Evolutionary conservation across 1,140 invertebrate species (phyloP), one percentile per base, ranked within the genome.

Genomic region (Drosophila asahinai): DNA sequence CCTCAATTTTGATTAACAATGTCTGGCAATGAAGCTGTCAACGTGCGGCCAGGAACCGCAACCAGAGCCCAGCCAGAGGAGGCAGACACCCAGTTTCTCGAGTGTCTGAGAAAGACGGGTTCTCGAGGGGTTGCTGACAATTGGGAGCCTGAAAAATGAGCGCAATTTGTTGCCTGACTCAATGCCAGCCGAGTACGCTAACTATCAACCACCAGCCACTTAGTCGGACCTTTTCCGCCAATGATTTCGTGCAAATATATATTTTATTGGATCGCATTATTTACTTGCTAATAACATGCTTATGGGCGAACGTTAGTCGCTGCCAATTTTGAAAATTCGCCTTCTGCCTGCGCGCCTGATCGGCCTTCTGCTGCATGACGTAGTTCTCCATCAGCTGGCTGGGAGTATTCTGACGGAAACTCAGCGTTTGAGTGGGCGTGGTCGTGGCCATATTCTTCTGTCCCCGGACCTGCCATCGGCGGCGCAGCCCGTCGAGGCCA

Each of bases 1-100:
- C 84, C 84, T 87, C 83, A 89, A 89, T 89, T 89, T 89, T 89
- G 83, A 89, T 87, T 89, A 89, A 89, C 83, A 89, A 87, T 89
- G 84, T 87, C 83, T 83, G 84, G 77, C 80, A 73, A 87, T 81
- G 84, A 83, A 87, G 84, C 83, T 89, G 84, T 89, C 84, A 89
- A 89, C 84, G 77, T 83, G 73, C 72, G 73, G 81, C 52, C 55
- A 77, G 48, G 45, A 30, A 68, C 59, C 62, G 19, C 55, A 57
- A 40, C 54, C 19, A 55, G 54, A 19, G 11, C 36, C 43, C 51
- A 27, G 4, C 33, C 43, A 12, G 17, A 49, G 54, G 25, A 17
- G 22, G 22, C 47, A 64, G 51, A 33, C 40, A 57, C 54, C 40
- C 54, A 25, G 22, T 73, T 14, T 22, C 33, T 40, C 17, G 25